Percentiles rank a stretch among this genome's conserved stretches.
These are phyloP conservation scores for Sapajus apella DNA, from an alignment of 2,113 vertebrate genomes.

Conservation along the genomic window DNA sequence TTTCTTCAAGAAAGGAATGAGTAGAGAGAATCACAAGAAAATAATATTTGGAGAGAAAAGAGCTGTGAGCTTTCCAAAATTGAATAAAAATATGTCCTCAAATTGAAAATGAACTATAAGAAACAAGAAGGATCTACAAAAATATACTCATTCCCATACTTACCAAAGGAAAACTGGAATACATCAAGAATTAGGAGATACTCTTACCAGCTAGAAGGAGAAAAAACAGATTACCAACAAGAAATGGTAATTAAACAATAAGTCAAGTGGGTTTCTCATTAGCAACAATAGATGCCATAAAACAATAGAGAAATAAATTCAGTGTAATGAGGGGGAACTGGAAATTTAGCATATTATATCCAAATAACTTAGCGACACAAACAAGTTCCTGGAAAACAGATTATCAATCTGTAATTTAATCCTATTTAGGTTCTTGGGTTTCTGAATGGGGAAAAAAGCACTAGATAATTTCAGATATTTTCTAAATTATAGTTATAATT, in stretches of 20 bases:
- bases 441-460: not conserved
- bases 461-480: not conserved
- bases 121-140: not conserved
- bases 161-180: not conserved
- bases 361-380: not conserved
- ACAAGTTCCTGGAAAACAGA: not conserved
- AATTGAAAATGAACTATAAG: not conserved
- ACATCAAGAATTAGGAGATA: not conserved
- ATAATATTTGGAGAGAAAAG: not conserved
- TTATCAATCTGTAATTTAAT: not conserved
- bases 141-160: not conserved
- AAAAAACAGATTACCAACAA: constrained; percentile 14
- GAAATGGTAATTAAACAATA: not conserved
- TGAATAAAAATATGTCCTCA: not conserved
- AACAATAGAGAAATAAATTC: not conserved
- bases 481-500: not conserved
- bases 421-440: not conserved
- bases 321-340: not conserved
- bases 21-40: not conserved
- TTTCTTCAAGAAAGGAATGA: not conserved
- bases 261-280: not conserved
- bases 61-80: constrained; percentile 1
- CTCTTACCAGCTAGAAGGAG: not conserved
- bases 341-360: not conserved
- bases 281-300: not conserved